Conservation (phyloP, 2,888 invertebrate genomes). For the Meteorus cinctellus region DNA sequence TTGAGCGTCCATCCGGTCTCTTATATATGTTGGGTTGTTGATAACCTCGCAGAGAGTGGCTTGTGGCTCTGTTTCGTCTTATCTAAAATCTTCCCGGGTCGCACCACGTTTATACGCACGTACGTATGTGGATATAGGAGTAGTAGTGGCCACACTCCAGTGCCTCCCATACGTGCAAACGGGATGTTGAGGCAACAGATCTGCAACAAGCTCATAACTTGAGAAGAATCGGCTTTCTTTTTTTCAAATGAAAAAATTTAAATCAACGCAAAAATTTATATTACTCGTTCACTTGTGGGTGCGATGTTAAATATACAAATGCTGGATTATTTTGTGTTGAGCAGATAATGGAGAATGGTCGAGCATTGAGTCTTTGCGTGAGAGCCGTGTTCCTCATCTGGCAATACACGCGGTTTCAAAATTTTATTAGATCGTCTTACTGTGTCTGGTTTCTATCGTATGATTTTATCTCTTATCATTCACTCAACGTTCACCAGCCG, state of each 20-base stretch:
- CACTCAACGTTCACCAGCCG: not conserved
- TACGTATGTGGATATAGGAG: not conserved
- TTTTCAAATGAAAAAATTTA: not conserved
- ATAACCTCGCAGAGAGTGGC: conserved; percentile 61
- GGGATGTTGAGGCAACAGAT: not conserved
- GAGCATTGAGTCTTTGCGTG: no score
- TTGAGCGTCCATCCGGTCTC: conserved; percentile 68
- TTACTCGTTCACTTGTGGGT: not conserved
- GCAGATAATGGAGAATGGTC: no score
- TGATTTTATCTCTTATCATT: no score
- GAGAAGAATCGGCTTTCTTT: not conserved
- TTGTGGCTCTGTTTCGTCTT: conserved; percentile 57
- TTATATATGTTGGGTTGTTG: conserved; percentile 60
- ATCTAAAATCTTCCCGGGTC: conserved; percentile 66
- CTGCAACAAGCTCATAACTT: conserved; percentile 1
- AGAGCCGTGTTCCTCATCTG: no score
- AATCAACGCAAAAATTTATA: not conserved
- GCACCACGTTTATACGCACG: conserved; percentile 41
- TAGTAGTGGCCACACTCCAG: not conserved
- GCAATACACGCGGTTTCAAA: no score
- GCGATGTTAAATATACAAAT: no score
- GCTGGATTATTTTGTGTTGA: no score
- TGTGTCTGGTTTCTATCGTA: no score
- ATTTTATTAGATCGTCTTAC: no score
- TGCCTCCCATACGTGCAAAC: not conserved